phyloP scores from a whole-genome alignment of 2,797 vertebrate genomes.

The Anisognathus igniventris region DNA sequence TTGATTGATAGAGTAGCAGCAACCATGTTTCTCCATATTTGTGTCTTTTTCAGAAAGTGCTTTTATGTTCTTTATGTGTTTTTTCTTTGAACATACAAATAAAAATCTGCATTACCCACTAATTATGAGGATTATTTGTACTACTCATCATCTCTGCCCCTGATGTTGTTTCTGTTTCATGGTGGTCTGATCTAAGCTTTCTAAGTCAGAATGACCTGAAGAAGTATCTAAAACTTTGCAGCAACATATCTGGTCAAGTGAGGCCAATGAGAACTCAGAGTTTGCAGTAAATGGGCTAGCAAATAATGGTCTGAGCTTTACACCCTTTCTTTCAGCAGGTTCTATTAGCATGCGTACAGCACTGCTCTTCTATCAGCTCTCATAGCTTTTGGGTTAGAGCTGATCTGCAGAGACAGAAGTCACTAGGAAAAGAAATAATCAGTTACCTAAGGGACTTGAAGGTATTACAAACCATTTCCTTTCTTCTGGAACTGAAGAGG shows the following conservation, averaged over 20 bases:
- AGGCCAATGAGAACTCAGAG: background rate
- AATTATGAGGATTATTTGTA: background rate
- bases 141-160: background rate
- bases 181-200: background rate
- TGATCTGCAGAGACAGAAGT: background rate
- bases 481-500: slow-evolving; percentile 6
- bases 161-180: background rate
- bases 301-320: background rate
- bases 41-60: background rate
- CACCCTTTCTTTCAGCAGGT: background rate
- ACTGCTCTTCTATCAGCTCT: background rate
- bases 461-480: background rate
- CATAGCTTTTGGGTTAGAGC: background rate
- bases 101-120: background rate
- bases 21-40: background rate
- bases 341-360: background rate
- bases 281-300: background rate
- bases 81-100: background rate
- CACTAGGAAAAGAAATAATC: background rate
- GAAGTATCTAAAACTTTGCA: background rate
- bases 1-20: background rate
- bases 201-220: background rate
- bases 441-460: background rate
- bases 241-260: background rate
- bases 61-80: background rate